phyloP scores from a whole-genome alignment of 2,113 vertebrate species.

The Elanoides forficatus region DNA sequence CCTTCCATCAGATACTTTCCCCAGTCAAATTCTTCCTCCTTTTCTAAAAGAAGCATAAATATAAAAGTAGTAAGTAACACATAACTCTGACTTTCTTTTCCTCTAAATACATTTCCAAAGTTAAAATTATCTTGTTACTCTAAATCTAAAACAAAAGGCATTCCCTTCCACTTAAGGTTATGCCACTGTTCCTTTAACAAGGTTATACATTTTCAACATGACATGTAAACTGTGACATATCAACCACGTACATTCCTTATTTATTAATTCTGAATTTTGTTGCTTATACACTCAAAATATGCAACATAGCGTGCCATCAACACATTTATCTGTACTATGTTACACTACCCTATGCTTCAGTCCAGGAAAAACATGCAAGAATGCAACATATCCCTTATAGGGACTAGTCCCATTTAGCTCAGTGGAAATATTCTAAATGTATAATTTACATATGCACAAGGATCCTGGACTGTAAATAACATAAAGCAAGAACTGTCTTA shows the following conservation, averaged over 20 bases:
- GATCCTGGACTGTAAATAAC: slow-evolving; percentile 1
- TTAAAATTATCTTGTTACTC: not conserved
- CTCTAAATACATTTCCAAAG: not conserved
- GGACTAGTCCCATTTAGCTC: not conserved
- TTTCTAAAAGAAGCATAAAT: slow-evolving; percentile 70
- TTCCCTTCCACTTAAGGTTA: not conserved
- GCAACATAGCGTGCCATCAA: not conserved
- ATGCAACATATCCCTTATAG: not conserved
- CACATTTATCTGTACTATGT: not conserved
- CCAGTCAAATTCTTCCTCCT: slow-evolving; percentile 92
- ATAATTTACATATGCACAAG: not conserved
- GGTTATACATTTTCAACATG: not conserved
- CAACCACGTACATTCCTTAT: not conserved
- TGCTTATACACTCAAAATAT: not conserved
- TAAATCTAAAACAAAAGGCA: not conserved
- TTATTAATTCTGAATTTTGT: not conserved
- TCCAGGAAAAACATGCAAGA: slow-evolving; percentile 41
- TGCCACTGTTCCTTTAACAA: not conserved
- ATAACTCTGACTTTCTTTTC: not conserved
- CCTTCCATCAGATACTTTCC: slow-evolving; percentile 91
- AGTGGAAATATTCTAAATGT: not conserved
- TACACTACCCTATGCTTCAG: not conserved
- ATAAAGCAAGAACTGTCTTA: not conserved
- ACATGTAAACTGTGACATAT: not conserved
- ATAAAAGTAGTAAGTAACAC: not conserved